Evolutionary conservation across 2,888 invertebrate genomes (phyloP), one percentile per base, ranked within the genome.

Genomic region (Scaptomyza cyrtandrae): DNA sequence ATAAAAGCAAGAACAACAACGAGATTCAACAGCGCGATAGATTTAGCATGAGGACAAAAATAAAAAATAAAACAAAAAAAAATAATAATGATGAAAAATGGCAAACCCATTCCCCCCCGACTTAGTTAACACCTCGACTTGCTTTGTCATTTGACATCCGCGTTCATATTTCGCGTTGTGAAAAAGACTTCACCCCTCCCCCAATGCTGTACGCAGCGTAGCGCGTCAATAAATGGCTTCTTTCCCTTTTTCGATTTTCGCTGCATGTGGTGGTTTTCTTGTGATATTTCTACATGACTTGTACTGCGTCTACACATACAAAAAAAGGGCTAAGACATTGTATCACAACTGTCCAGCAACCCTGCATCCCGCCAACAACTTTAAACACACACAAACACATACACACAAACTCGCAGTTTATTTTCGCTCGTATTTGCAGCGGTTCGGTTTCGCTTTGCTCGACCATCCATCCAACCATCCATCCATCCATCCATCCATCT

Each of bases 371-470:
- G 57, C 64, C 62, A 69, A 74, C 70, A 53, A 57, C 19, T 59
- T 58, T 45, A 46, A 59, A 27, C 55, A 50, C 49, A 50, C 37
- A 53, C 44, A 27, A 52, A 50, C 49, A 50, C 37, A 53, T 39
- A 31, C 49, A 52, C 35, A 41, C 33, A 62, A 59, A 60, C 70
- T 59, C 65, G 74, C 69, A 80, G 70, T 71, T 80, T 74, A 77
- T 77, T 75, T 78, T 80, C 59, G 71, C 71, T 74, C 71, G 62
- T 73, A 62, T 80, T 80, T 74, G 70, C 52, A 62, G 62, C 63
- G 65, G 71, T 75, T 75, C 52, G 60, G 60, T 67, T 63, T 64
- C 64, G 59, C 65, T 65, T 77, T 66, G 59, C 71, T 71, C 67
- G 50, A 70, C 63, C 67, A 64, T 54, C 61, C 44, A 52, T 53